phyloP scores from a whole-genome alignment of 2,888 invertebrate species.

The Pammene fasciana region DNA sequence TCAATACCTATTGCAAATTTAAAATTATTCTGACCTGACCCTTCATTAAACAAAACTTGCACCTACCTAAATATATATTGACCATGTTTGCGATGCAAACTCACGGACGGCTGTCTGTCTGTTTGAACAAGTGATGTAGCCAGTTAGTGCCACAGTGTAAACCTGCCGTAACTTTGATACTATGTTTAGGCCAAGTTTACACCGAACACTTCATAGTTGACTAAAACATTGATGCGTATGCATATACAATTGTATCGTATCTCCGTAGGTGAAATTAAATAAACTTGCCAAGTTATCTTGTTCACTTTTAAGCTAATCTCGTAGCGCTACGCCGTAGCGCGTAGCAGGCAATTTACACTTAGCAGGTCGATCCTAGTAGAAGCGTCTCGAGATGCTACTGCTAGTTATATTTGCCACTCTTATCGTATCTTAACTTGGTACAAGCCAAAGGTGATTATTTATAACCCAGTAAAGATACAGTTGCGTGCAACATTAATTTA shows the following conservation, averaged over 20 bases:
- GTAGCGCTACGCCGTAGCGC: neutral
- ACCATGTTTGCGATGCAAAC: neutral
- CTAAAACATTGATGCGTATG: too few relatives aligned
- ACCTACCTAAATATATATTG: neutral
- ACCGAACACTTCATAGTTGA: too few relatives aligned
- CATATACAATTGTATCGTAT: too few relatives aligned
- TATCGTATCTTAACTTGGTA: too few relatives aligned
- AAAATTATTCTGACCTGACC: conserved; percentile 1
- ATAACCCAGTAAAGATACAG: too few relatives aligned
- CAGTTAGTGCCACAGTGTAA: neutral
- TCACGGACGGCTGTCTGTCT: neutral
- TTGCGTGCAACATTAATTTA: too few relatives aligned
- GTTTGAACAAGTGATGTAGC: neutral
- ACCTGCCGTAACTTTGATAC: neutral
- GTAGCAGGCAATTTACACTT: neutral
- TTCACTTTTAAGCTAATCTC: neutral
- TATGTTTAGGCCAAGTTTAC: neutral
- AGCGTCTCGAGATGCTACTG: neutral
- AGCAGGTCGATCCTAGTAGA: neutral
- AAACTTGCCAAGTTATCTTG: neutral
- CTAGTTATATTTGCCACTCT: too few relatives aligned
- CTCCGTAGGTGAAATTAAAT: neutral
- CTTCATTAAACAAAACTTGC: neutral
- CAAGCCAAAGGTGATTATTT: too few relatives aligned
- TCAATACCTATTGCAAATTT: neutral